Evolutionary conservation across 2,113 vertebrate species (phyloP).

Genomic region (Mormyrus iriodes): DNA sequence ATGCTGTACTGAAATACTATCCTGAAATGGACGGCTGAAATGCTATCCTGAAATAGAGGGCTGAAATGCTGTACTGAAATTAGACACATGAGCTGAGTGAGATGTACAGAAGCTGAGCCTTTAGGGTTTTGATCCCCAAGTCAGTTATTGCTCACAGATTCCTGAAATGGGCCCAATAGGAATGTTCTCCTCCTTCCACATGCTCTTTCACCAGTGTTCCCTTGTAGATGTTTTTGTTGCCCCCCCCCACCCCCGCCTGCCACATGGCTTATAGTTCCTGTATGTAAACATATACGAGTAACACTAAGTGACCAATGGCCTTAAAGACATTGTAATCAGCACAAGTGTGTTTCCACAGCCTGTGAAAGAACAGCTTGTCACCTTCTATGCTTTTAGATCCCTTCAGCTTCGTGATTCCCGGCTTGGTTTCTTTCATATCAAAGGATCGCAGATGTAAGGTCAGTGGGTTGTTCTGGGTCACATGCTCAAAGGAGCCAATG

Average conservation of each 20-base stretch:
- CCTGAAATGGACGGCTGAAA: too few species aligned
- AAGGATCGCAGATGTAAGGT: constrained; percentile 8
- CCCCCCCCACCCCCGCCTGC: background rate
- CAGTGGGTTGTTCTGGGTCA: background rate
- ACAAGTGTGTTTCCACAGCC: constrained; percentile 50
- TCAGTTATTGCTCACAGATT: background rate
- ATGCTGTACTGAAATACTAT: background rate
- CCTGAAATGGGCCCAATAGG: background rate
- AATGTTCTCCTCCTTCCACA: background rate
- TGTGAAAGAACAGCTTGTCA: constrained; percentile 19
- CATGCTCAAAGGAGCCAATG: constrained; percentile 30
- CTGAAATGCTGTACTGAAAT: background rate
- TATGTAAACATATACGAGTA: background rate
- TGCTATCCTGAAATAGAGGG: too few species aligned
- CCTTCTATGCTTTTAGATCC: background rate
- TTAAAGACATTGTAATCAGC: constrained; percentile 54
- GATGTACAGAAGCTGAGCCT: background rate
- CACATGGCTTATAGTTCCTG: background rate
- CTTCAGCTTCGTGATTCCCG: constrained; percentile 7
- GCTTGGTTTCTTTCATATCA: constrained; percentile 25
- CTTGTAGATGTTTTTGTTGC: background rate
- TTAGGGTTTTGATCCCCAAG: background rate
- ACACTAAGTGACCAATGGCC: constrained; percentile 56
- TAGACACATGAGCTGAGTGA: background rate
- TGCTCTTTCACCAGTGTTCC: background rate